Evolutionary conservation across 2,797 vertebrate species (phyloP).

Genomic region (Catharus ustulatus): DNA sequence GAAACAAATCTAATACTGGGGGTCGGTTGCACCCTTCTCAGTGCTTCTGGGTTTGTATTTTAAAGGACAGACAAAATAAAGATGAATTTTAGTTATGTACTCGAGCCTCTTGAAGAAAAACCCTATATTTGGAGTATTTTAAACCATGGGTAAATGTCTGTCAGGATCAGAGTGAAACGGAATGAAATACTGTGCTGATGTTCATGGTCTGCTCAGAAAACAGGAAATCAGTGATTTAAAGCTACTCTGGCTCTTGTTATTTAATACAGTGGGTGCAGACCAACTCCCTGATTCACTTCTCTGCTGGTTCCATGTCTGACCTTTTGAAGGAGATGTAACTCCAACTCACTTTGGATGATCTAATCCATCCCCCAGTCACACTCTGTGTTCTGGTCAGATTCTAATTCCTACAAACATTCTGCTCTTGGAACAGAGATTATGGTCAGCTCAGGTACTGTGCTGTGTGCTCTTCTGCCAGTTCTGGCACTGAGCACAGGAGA

Average conservation of each 20-base stretch:
- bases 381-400: background rate
- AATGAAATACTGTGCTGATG: slow-evolving; percentile 16
- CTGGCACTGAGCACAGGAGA: background rate
- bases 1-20: background rate
- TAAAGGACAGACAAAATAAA: background rate
- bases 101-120: background rate
- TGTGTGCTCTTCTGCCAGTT: background rate
- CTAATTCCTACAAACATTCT: fast-evolving
- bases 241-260: background rate
- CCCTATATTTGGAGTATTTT: background rate
- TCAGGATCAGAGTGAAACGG: background rate
- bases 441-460: background rate
- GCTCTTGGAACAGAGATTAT: background rate
- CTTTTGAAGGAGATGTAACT: slow-evolving; percentile 1
- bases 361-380: background rate
- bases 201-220: background rate
- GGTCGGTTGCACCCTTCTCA: background rate
- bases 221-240: slow-evolving; percentile 30
- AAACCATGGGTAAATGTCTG: background rate
- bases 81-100: background rate
- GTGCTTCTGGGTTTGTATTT: background rate
- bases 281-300: background rate
- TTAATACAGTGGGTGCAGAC: background rate
- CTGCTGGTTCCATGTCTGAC: background rate
- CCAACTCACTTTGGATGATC: background rate